phyloP scores from a whole-genome alignment of 2,113 vertebrate species.

The Neotoma lepida region DNA sequence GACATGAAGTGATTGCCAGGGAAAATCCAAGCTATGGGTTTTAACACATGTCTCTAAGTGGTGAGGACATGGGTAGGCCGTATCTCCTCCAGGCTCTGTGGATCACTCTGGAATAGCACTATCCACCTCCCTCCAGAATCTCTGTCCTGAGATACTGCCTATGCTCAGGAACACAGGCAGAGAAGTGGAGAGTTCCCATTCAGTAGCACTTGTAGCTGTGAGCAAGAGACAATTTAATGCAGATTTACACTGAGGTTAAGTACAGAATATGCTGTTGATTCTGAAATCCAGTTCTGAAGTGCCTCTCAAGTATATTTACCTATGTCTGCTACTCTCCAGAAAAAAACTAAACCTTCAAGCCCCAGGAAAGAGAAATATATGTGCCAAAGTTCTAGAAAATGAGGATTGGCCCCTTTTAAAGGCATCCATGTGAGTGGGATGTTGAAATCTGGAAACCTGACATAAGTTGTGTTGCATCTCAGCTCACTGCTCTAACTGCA shows the following conservation, averaged over 20 bases:
- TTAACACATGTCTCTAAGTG: neutral
- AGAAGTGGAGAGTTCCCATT: neutral
- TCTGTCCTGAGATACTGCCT: neutral
- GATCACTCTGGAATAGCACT: neutral
- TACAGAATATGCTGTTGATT: neutral
- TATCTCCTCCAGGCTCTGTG: neutral
- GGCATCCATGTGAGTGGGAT: neutral
- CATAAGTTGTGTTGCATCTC: neutral
- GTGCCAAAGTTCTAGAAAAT: slow-evolving; percentile 42
- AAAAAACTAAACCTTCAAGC: neutral
- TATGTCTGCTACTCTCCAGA: neutral
- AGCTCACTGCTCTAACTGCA: neutral
- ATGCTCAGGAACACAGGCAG: neutral
- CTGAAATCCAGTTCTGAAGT: slow-evolving; percentile 36
- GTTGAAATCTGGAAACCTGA: neutral
- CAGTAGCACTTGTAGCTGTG: slow-evolving; percentile 39
- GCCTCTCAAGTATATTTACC: neutral
- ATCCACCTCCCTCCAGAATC: neutral
- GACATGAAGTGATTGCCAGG: neutral
- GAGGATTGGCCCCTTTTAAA: neutral
- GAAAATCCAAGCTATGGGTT: neutral
- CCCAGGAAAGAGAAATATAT: neutral
- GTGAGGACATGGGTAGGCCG: neutral
- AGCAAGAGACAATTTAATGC: neutral
- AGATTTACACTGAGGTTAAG: slow-evolving; percentile 6